phyloP scores from a whole-genome alignment of 2,113 vertebrate species.

The Sinocyclocheilus maitianheensis region DNA sequence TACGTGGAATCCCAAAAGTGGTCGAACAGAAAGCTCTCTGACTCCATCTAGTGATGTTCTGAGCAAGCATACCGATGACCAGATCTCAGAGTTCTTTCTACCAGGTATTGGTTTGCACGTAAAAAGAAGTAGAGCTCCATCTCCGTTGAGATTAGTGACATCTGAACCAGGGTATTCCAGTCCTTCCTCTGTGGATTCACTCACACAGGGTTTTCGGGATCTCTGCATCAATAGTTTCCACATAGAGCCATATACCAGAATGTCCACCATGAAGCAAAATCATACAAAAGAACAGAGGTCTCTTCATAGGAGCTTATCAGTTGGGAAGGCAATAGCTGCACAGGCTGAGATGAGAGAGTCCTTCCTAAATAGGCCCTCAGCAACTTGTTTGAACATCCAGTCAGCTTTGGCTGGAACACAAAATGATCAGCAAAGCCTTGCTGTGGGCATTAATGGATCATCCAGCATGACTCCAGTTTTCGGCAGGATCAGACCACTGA shows the following conservation, averaged over 20 bases:
- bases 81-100: constrained; percentile 65
- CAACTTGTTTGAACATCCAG: neutral
- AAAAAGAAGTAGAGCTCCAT: constrained; percentile 60
- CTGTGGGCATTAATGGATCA: constrained; percentile 4
- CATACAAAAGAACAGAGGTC: neutral
- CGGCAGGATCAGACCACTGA: neutral
- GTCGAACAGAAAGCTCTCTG: constrained; percentile 34
- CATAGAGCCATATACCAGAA: neutral
- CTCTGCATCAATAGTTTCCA: constrained; percentile 30
- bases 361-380: neutral
- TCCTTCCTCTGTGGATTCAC: neutral
- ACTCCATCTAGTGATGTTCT: constrained; percentile 44
- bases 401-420: neutral
- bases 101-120: constrained; percentile 70
- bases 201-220: constrained; percentile 12
- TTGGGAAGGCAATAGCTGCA: neutral
- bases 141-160: constrained; percentile 39
- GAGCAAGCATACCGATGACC: constrained; percentile 48
- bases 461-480: neutral
- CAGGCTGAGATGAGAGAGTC: neutral
- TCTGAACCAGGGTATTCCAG: constrained; percentile 24
- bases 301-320: neutral
- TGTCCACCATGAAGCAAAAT: neutral
- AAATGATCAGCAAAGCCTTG: constrained; percentile 25
- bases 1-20: constrained; percentile 55